Evolutionary conservation across 2,888 invertebrate genomes (phyloP), one percentile per base, ranked within the genome.

Genomic region (Nomada ruficornis): DNA sequence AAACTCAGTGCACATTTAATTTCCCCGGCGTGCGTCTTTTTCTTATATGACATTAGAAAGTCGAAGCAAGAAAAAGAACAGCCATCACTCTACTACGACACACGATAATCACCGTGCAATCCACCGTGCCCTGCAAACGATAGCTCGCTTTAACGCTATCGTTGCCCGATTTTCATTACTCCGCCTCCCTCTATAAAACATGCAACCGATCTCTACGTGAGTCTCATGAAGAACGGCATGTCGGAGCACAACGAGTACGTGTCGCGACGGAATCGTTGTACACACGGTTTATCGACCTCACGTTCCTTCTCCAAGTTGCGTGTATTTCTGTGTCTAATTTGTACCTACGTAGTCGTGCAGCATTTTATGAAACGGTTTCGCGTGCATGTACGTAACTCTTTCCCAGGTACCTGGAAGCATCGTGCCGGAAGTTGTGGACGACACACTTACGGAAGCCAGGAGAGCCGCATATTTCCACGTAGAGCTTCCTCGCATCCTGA

Each of bases 361-460:
- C 36, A 60, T 67, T 77, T 74, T 67, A 20, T 50, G 44, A 57
- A 60, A 80, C 78, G 15, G 36, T 59, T 65, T 70, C 47, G 47
- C 42, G 50, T n/a, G 20, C 42, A 18, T 13, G 9, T 47, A 13
- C n/a, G 11, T 47, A 13, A 15, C 15, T 11, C 2, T 50, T 47
- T 47, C 26, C 44, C 36, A 62, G 81, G 55, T 62, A 54, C 64
- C 76, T 50, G 13, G 75, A 20, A 50, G 55, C 72, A 63, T 74
- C 78, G 23, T 36, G 52, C 74, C 82, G 82, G 78, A 83, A 77
- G 70, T 57, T 63, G 3, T 4, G 42, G 57, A 23, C 82, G 83
- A 74, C 82, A 78, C 62, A 71, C 62, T 82, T 82, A 82, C 77
- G 78, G 78, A 78, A 82, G 71, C 73, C 82, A 50, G 71, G 64